Base-by-base conservation (phyloP, 2,888 invertebrate genomes). In the Oscheius sp. region DNA sequence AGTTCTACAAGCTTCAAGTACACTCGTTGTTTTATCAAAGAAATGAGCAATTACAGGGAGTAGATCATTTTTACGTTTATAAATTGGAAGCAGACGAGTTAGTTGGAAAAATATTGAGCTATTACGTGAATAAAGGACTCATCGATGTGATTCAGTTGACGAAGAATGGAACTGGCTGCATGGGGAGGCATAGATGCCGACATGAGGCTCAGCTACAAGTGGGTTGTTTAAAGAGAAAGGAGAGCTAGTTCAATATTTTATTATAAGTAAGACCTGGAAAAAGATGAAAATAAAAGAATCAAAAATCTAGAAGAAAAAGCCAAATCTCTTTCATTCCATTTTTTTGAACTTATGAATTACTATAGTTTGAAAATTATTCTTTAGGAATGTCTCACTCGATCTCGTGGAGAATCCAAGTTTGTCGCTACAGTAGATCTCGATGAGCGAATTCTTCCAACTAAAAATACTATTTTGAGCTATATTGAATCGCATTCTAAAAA, bases 181-280 rank as follows among this genome's bases (percentile, higher is more conserved):
- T 72, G 48, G 70, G 68, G 42, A 61, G 75, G 10, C 77, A 77
- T 58, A 67, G 77, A 50, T 77, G 77, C 65, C 69, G 77, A 12
- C 77, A 77, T 63, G 77, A 77, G 63, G 69, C 75, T 68, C 77
- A 77, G 39, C 66, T 77, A 6, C 77, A 77, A 70, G 76, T 74
- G 17, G 8, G n/a, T n/a, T n/a, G n/a, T 5, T 12, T 55, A 45
- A 17, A 45, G n/a, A n/a, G n/a, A n/a, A n/a, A n/a, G n/a, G n/a
- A n/a, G n/a, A n/a, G n/a, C n/a, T n/a, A n/a, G n/a, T n/a, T n/a
- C n/a, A n/a, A n/a, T n/a, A n/a, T n/a, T n/a, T n/a, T n/a, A n/a
- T n/a, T n/a, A n/a, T n/a, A n/a, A n/a, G n/a, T n/a, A n/a, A n/a
- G n/a, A n/a, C n/a, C n/a, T n/a, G n/a, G n/a, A n/a, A n/a, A n/a